Conservation (phyloP, 2,888 invertebrate genomes). For the Chaetogeoica ovagalla region DNA sequence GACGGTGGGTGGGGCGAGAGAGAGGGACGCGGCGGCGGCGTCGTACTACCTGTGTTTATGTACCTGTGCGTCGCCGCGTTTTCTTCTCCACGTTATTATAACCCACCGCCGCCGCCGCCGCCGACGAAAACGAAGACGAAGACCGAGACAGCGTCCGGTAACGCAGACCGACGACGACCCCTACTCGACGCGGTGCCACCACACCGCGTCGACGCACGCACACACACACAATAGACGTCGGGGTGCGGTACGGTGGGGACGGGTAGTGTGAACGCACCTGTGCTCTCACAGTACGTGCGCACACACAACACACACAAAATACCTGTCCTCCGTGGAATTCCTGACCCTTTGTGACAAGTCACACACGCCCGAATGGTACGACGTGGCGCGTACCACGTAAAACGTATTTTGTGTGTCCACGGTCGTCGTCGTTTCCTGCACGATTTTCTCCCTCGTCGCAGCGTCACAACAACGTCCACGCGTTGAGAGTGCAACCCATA, state of each 20-base stretch:
- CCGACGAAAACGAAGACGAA: no score
- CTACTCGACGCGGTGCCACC: no score
- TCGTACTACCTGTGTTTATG: not conserved
- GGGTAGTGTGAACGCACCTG: not conserved
- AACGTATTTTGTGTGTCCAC: no score
- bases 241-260: not conserved
- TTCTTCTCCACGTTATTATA: no score
- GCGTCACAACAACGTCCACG: no score
- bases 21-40: not conserved
- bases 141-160: no score
- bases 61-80: not conserved
- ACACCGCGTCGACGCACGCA: not conserved
- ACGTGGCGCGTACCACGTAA: not conserved
- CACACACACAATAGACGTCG: not conserved
- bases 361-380: no score
- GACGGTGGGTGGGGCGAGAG: not conserved
- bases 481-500: no score
- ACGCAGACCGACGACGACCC: no score
- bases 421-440: not conserved
- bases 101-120: no score
- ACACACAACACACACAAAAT: not conserved
- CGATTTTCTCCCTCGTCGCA: no score
- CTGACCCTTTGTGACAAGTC: conserved; percentile 50
- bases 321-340: conserved; percentile 39
- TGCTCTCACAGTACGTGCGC: not conserved